Evolutionary conservation across 2,113 vertebrate genomes (phyloP), one percentile per base, ranked within the genome.

Genomic region (Gopherus evgoodei): DNA sequence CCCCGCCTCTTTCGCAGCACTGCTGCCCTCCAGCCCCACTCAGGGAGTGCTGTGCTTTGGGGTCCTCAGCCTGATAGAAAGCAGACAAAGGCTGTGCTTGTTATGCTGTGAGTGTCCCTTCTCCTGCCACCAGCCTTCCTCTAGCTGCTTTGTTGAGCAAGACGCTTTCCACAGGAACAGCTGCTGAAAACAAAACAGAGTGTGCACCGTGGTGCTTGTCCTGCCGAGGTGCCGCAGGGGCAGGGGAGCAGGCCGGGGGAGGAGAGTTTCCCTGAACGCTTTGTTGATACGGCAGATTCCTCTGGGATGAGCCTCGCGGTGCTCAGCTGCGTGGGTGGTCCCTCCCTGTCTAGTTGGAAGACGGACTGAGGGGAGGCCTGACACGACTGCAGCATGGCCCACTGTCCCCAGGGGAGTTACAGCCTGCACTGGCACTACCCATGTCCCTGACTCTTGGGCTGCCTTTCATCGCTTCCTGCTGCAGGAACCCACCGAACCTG

Each of bases 61-160:
- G 53, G 13, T 6, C 62, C 50, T 47, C 31, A 24, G n/a, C 49
- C 62, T 25, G 29, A 27, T 47, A 8, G 12, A 42, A n/a, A n/a
- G 52, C 52, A 78, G 65, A 83, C 87, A 81, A 88, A 84, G 62
- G n/a, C 53, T 78, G 47, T 38, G 5, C 86, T 65, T 62, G 22
- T 16, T 54, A 11, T 62, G 10, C 0, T 1, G 0, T 1, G 79
- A 12, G 8, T 54, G 8, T 54, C 38, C 1, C 1, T 76, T 57
- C 47, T 49, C 47, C 29, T 76, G 53, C 16, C 44, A 42, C 82
- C 81, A 7, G 44, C 72, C 72, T 62, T 79, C 47, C 52, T 76
- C 44, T 81, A 38, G 52, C 17, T 14, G 69, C 69, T 59, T 84
- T 83, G 53, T 29, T 52, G 53, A 44, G 11, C 22, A 29, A 76